Percentiles rank a stretch among this genome's conserved stretches.
Evolutionary conservation across 2,888 invertebrate genomes (phyloP).

Genomic region (Drosophila heteroneura): DNA sequence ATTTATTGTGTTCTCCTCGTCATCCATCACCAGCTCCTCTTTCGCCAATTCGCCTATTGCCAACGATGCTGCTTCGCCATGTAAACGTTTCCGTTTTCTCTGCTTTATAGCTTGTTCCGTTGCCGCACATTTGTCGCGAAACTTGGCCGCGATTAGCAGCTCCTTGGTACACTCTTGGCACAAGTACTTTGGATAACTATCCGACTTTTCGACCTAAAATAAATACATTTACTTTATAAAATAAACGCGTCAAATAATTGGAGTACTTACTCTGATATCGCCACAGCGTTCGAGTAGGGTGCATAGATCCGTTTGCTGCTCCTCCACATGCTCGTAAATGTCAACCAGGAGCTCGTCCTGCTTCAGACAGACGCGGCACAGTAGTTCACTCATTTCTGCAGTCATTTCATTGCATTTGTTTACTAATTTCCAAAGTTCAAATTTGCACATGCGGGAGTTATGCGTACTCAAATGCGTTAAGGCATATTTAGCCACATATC

Average conservation of each 20-base stretch:
- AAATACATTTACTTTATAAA: neutral
- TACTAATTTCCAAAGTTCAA: slow-evolving; percentile 2
- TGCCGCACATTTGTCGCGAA: slow-evolving; percentile 80
- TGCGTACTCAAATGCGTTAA: neutral
- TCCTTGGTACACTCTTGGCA: slow-evolving; percentile 83
- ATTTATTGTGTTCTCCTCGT: neutral
- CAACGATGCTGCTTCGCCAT: slow-evolving; percentile 1
- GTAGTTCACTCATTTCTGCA: slow-evolving; percentile 58
- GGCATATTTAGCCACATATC: slow-evolving; percentile 24
- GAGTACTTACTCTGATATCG: slow-evolving; percentile 65
- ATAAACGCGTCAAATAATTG: neutral
- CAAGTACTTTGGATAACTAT: slow-evolving; percentile 80
- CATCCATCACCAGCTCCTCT: slow-evolving; percentile 1
- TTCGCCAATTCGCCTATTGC: neutral
- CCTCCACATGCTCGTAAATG: slow-evolving; percentile 82
- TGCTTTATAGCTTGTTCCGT: slow-evolving; percentile 63
- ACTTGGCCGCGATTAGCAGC: slow-evolving; percentile 80
- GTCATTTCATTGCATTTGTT: slow-evolving; percentile 41
- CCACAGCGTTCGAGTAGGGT: slow-evolving; percentile 77
- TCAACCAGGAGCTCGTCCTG: slow-evolving; percentile 80
- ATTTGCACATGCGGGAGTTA: neutral
- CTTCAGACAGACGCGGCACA: slow-evolving; percentile 82
- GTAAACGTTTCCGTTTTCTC: neutral
- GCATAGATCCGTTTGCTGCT: slow-evolving; percentile 75
- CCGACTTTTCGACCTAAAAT: slow-evolving; percentile 69